Evolutionary conservation across 2,888 invertebrate genomes (phyloP).

Genomic region (Leptarthrus brevirostris): DNA sequence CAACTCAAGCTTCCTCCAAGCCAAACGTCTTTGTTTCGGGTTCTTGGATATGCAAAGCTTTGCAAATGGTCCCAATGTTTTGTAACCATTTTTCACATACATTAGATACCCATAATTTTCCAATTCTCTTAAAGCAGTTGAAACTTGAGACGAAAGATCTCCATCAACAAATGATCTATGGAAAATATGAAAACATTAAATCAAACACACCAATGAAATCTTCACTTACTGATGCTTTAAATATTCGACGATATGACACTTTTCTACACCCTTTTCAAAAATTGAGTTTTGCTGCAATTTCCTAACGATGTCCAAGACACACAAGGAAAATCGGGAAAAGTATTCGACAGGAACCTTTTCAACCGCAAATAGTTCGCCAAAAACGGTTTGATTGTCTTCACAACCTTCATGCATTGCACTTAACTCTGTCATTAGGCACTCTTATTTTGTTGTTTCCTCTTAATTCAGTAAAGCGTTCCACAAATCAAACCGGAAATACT

Average conservation of each 20-base stretch:
- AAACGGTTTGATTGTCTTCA: background rate
- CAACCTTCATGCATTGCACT: background rate
- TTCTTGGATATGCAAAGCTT: conserved; percentile 62
- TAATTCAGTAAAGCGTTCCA: no score
- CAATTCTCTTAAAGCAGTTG: conserved; percentile 61
- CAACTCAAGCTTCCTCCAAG: conserved; percentile 57
- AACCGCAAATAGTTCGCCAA: background rate
- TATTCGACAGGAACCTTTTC: conserved; percentile 30
- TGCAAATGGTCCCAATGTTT: conserved; percentile 65
- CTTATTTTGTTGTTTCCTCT: background rate
- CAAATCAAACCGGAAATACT: background rate
- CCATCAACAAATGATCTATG: conserved; percentile 62
- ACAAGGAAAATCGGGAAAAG: conserved; percentile 57
- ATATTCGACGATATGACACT: conserved; percentile 61
- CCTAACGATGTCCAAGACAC: conserved; percentile 63
- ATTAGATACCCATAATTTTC: conserved; percentile 60
- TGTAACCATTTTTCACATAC: conserved; percentile 61
- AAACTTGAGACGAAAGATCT: conserved; percentile 63
- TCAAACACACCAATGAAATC: background rate
- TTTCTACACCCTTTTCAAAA: conserved; percentile 60
- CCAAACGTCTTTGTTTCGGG: conserved; percentile 59
- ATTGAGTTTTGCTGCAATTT: conserved; percentile 64
- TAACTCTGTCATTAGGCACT: background rate
- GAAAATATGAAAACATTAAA: background rate
- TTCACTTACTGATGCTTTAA: conserved; percentile 61